Evolutionary conservation across 2,888 invertebrate species (phyloP), one percentile per base, ranked within the genome.

Genomic region (Tetragnatha montana): DNA sequence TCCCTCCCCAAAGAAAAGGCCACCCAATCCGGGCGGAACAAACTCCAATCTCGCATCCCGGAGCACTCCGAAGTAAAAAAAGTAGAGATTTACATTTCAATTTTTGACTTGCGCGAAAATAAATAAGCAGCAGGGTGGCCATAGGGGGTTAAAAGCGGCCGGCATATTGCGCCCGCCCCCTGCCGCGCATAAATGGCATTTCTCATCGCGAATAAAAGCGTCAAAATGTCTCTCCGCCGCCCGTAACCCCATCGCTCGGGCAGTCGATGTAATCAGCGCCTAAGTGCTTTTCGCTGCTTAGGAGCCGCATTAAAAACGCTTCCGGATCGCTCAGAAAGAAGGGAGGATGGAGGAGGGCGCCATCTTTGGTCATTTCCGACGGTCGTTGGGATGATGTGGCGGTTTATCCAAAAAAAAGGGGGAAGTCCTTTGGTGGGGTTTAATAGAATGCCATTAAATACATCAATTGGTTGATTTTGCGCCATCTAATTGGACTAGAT

Each of bases 221-320:
- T 74, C 80, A 81, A 74, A 70, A 49, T 81, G 76, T 69, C 74
- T 51, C 69, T n/a, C 4, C n/a, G 22, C 22, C 74, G 70, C 75
- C n/a, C 75, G 70, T 81, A 87, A 87, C 87, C 87, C 81, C 87
- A 87, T 81, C 87, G 81, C 81, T 76, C n/a, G 21, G 60, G 87
- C 80, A 21, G 73, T 74, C 21, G 75, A 87, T 47, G 87, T 81
- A 87, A 87, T 87, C 87, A 87, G 70, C 75, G 50, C 70, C 81
- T 87, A 87, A 87, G 87, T 87, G 87, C 87, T 87, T 87, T 87
- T 87, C 87, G 81, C 21, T 87, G 87, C 87, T 87, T 87, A 87
- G 51, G 14, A 68, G 68, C 6, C 69, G 70, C 87, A 87, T 87
- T 87, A 87, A 87, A 87, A 87, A 87, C 87, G 81, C 75, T 87